A percentile compares a stretch with the other conserved stretches of the same genome.
Conservation (phyloP, 2,797 vertebrate species). For the Perodicticus potto region DNA sequence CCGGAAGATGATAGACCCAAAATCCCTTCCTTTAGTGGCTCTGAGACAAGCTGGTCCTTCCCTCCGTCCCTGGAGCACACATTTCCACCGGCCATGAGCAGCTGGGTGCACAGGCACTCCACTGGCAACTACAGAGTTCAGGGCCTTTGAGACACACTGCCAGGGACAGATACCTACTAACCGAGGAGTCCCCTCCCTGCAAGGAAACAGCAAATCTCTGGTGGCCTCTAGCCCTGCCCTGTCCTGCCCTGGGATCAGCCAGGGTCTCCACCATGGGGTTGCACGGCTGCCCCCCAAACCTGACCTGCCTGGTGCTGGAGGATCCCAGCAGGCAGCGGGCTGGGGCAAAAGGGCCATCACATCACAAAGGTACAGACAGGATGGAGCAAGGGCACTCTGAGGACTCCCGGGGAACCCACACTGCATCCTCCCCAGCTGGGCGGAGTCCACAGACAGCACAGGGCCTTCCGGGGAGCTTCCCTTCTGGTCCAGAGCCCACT, state of each 20-base stretch:
- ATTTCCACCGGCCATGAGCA: rapidly evolving
- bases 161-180: not conserved
- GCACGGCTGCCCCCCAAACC: not conserved
- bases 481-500: not conserved
- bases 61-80: not conserved
- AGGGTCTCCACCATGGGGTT: not conserved
- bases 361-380: not conserved
- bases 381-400: not conserved
- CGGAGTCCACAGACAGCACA: not conserved
- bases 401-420: not conserved
- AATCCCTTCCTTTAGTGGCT: not conserved
- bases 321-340: not conserved
- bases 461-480: not conserved
- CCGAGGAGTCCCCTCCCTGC: not conserved
- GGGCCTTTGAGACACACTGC: not conserved
- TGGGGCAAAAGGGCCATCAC: not conserved
- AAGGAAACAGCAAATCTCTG: not conserved
- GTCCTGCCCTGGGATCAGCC: not conserved
- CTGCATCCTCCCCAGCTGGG: not conserved
- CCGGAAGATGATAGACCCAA: not conserved
- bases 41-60: not conserved
- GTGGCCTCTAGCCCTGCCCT: not conserved
- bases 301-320: not conserved
- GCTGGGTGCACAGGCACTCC: not conserved
- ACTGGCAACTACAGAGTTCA: not conserved